Base-by-base conservation (phyloP, 2,888 invertebrate genomes). In the Scaptomyza flava region DNA sequence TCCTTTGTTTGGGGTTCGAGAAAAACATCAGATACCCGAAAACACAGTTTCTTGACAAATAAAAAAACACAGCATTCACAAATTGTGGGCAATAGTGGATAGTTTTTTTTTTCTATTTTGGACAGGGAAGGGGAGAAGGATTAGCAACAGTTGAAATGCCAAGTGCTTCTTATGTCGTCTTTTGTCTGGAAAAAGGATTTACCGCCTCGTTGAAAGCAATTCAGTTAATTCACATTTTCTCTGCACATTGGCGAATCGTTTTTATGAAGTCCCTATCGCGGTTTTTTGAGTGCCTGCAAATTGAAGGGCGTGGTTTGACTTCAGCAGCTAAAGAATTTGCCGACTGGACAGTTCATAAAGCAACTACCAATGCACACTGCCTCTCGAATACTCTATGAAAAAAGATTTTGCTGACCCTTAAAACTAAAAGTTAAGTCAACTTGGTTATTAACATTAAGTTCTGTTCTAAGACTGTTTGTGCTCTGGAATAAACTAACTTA, bases 191-290 rank as follows among this genome's bases (percentile, higher is more conserved):
- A 66, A 78, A 76, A 67, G 75, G 72, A 70, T 84, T 82, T 72
- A 78, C 71, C 81, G 87, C 73, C 79, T 84, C 85, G 79, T 73
- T 87, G 76, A 65, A 72, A 74, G 61, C 70, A 75, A 81, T 68
- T 62, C 66, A 83, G 68, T 83, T 81, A 81, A 87, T 86, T 86
- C 80, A 60, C 77, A 65, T 82, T 82, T 79, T 72, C 36, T 59
- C 11, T 63, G 59, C 58, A 51, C 74, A 66, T 69, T 69, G 62
- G 45, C 60, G 56, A 62, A 67, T 66, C 61, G 42, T 67, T 60
- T 60, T 60, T 14, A 53, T 68, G 31, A 56, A 46, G 41, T 48
- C 48, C 50, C 48, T 14, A 42, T 7, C 30, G 20, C 20, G 12
- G 31, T 27, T 60, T 38, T 38, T 38, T 14, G 50, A 56, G 54